A percentile compares a stretch with the other conserved stretches of the same genome.
These are phyloP conservation scores for Pelochelys cantorii DNA, from an alignment of 2,797 vertebrate species.

Conservation along the genomic window DNA sequence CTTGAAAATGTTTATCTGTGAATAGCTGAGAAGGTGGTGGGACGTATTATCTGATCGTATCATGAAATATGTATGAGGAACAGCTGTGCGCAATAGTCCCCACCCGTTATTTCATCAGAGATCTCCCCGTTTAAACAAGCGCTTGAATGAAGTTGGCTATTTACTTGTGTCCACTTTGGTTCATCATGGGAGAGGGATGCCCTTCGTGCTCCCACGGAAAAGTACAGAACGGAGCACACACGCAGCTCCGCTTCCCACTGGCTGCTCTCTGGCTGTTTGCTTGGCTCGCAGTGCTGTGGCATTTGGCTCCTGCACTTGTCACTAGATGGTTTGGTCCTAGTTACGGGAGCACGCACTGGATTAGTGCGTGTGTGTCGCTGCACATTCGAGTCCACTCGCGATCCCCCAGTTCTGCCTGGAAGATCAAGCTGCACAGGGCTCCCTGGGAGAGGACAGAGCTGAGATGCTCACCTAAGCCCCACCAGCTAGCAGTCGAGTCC, in stretches of 20 bases:
- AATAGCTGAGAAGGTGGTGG: conserved; percentile 88
- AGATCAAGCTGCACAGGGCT: neutral
- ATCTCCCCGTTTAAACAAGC: conserved; percentile 63
- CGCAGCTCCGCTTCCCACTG: neutral
- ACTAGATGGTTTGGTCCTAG: neutral
- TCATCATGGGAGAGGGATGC: neutral
- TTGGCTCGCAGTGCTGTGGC: neutral
- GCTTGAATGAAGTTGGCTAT: conserved; percentile 61
- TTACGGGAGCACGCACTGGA: neutral
- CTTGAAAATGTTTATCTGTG: conserved; percentile 92
- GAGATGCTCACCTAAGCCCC: neutral
- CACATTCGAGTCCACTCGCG: neutral
- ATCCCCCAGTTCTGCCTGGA: neutral
- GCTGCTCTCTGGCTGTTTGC: neutral
- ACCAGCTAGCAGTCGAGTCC: conserved; percentile 21
- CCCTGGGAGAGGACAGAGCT: neutral
- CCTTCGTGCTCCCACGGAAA: neutral
- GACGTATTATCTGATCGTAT: conserved; percentile 89
- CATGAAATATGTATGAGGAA: conserved; percentile 97
- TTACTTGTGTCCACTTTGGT: conserved; percentile 43
- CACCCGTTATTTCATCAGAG: conserved; percentile 80
- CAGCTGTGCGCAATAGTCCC: conserved; percentile 90
- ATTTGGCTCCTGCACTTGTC: neutral
- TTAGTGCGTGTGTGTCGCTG: neutral
- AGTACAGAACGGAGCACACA: neutral